These are phyloP conservation scores for Augochlorella aurata DNA, from an alignment of 2,888 invertebrate genomes.

Conservation along the genomic window DNA sequence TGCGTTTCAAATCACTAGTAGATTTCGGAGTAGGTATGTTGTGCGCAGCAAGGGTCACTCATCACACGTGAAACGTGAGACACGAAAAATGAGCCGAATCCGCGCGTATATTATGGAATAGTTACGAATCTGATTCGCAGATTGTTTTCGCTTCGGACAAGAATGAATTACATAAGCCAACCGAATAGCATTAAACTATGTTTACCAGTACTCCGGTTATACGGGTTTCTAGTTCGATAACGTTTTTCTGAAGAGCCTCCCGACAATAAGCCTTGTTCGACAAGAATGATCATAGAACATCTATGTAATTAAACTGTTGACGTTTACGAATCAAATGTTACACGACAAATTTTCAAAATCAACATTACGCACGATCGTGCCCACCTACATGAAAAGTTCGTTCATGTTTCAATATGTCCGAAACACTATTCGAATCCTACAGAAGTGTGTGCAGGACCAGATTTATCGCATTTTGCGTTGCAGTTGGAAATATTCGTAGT, in stretches of 20 bases:
- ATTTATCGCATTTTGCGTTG: too few relatives aligned
- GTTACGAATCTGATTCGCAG: background rate
- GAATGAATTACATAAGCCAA: conserved; percentile 13
- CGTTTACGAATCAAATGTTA: too few relatives aligned
- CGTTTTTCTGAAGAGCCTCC: background rate
- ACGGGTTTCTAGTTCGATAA: background rate
- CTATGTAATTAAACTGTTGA: too few relatives aligned
- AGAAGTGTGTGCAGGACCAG: too few relatives aligned
- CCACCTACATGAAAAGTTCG: background rate
- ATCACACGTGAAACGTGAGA: too few relatives aligned
- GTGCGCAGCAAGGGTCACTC: conserved; percentile 24
- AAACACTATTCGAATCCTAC: background rate
- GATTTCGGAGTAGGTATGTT: background rate
- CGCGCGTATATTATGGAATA: background rate
- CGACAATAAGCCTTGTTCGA: background rate
- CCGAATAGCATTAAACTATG: background rate
- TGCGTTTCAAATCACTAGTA: background rate
- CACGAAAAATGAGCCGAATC: conserved; percentile 2
- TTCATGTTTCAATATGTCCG: background rate
- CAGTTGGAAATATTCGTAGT: too few relatives aligned
- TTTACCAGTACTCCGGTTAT: background rate
- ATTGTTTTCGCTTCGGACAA: background rate
- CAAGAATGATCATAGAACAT: background rate
- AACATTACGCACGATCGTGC: too few relatives aligned
- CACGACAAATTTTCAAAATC: too few relatives aligned